A percentile compares a stretch with the other conserved stretches of the same genome.
Conservation (phyloP, 2,113 vertebrate species). For the Gnathonemus longibarbis region DNA sequence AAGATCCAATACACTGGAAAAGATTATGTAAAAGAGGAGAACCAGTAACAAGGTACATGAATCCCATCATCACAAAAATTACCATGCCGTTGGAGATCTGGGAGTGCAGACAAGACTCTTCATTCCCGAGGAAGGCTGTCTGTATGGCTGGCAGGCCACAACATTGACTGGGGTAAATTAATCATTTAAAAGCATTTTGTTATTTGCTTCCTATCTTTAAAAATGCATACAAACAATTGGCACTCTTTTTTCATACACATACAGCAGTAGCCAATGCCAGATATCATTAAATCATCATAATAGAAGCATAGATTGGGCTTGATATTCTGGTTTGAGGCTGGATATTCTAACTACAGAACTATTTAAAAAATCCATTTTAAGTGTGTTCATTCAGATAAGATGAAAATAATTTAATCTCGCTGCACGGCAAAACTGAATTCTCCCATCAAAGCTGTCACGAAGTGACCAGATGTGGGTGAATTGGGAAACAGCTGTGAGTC, state of each 20-base stretch:
- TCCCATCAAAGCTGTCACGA: not conserved
- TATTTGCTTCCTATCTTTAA: not conserved
- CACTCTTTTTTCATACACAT: not conserved
- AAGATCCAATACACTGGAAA: not conserved
- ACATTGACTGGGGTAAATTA: not conserved
- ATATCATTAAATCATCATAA: not conserved
- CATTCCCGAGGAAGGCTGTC: not conserved
- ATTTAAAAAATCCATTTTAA: not conserved
- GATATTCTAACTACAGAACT: not conserved
- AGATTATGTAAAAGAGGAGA: not conserved
- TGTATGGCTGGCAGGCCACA: not conserved
- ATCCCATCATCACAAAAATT: not conserved
- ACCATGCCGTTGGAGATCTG: not conserved
- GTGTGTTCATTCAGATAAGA: not conserved
- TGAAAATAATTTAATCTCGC: not conserved
- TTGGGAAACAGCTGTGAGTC: too few species aligned
- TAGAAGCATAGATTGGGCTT: not conserved
- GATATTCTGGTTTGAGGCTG: not conserved
- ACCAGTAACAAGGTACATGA: not conserved
- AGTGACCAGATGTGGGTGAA: too few species aligned
- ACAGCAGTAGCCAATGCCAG: not conserved
- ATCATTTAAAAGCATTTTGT: not conserved
- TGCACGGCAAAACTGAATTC: not conserved
- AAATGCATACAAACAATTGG: not conserved
- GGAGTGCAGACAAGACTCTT: not conserved